A percentile compares a stretch with the other conserved stretches of the same genome.
These are phyloP conservation scores for Drosophila kanekoi DNA, from an alignment of 2,888 invertebrate species.

Conservation along the genomic window DNA sequence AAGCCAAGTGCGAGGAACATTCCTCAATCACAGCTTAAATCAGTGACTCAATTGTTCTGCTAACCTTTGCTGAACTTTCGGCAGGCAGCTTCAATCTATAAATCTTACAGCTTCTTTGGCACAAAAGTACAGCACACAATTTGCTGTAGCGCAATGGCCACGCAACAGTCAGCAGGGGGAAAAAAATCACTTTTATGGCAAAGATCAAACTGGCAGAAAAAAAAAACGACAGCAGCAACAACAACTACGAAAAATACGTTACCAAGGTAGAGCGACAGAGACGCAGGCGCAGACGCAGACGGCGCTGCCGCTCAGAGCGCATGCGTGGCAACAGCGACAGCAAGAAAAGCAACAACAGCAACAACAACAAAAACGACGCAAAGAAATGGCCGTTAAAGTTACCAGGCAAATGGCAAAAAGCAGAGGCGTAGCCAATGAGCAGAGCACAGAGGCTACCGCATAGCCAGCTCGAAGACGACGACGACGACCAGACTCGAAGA, in stretches of 20 bases:
- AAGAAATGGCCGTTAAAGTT: constrained; percentile 79
- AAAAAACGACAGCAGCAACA: constrained; percentile 42
- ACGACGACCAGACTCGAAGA: constrained; percentile 24
- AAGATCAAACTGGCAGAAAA: constrained; percentile 75
- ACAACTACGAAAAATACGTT: constrained; percentile 66
- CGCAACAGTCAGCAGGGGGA: constrained; percentile 63
- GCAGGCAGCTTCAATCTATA: constrained; percentile 46
- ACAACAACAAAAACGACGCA: constrained; percentile 33
- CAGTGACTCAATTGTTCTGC: constrained; percentile 44
- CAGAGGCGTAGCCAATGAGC: constrained; percentile 72
- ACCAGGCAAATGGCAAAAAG: constrained; percentile 75
- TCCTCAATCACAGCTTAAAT: constrained; percentile 34
- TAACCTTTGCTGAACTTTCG: constrained; percentile 44
- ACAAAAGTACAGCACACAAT: constrained; percentile 74
- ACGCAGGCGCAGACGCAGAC: constrained; percentile 26
- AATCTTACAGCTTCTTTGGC: constrained; percentile 45
- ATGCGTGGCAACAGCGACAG: constrained; percentile 62
- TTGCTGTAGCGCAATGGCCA: constrained; percentile 73
- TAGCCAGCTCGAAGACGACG: constrained; percentile 28
- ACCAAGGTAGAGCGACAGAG: constrained; percentile 72
- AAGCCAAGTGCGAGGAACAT: constrained; percentile 12
- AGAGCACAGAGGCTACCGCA: constrained; percentile 54
- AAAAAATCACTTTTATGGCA: constrained; percentile 79
- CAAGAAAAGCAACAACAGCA: constrained; percentile 29
- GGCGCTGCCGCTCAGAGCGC: constrained; percentile 48